Base-by-base conservation (phyloP, 2,888 invertebrate genomes). In the Mythimna pallens region DNA sequence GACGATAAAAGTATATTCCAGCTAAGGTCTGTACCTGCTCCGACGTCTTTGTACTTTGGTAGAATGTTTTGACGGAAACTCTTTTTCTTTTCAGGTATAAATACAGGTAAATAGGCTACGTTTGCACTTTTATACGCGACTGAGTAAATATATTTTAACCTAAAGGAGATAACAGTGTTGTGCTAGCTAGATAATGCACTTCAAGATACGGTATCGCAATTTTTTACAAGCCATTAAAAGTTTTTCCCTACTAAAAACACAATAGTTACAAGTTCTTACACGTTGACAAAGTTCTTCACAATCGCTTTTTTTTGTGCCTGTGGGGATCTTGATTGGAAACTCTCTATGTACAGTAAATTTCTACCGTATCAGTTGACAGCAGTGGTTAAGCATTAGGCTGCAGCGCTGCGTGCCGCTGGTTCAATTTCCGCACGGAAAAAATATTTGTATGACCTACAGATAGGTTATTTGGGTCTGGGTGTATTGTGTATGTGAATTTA, bases 1-100 rank as follows among this genome's bases (percentile, higher is more conserved):
- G 67, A 64, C 68, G 71, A 68, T 80, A 80, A 76, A 80, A 67
- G 71, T 36, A 67, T 72, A 73, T 70, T 52, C 40, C 57, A 71
- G 58, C 61, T 67, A 22, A 73, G 66, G 47, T 68, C 55, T 55
- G 40, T 72, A 43, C 63, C 58, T 59, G 63, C 50, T 59, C 34
- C 22, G 59, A n/a, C 47, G 30, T 36, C 67, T 80, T 70, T 65
- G 67, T 55, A 58, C 64, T 65, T 71, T 65, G 10, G 25, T 54
- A n/a, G 20, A 50, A 59, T 7, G 34, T 63, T 62, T 64, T 70
- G 34, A 50, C 4, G 52, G 54, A 47, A 65, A 63, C 17, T 65
- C 12, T 65, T 74, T 62, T 52, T n/a, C n/a, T 64, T 52, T 75
- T 22, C 70, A 55, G 20, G 58, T 43, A 50, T 25, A 40, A 54